These are phyloP conservation scores for Amiota mariae DNA, from an alignment of 2,888 invertebrate species.

Conservation along the genomic window DNA sequence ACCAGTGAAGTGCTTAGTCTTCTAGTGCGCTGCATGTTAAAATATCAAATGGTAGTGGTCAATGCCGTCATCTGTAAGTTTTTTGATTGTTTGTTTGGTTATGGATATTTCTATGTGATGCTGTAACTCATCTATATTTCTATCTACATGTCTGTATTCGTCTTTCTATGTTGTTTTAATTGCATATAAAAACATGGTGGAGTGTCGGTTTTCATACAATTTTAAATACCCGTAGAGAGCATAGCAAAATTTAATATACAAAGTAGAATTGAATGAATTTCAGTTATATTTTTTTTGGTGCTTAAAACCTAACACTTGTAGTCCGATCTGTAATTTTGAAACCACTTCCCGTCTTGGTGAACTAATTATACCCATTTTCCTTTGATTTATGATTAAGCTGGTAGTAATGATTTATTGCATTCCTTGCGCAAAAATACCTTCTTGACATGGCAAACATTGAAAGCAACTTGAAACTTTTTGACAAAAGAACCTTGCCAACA, in stretches of 20 bases:
- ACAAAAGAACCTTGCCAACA: not conserved
- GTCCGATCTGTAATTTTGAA: not conserved
- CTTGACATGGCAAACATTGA: not conserved
- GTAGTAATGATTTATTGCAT: not conserved
- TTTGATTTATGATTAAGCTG: no score
- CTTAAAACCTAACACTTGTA: no score
- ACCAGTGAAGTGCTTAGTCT: not conserved
- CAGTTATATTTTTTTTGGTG: no score
- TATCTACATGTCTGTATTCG: not conserved
- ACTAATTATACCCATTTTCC: not conserved
- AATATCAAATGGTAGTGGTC: not conserved
- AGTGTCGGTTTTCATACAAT: no score
- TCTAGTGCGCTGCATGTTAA: no score
- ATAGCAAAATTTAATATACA: no score
- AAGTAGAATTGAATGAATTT: no score
- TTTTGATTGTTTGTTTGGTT: not conserved
- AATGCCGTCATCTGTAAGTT: not conserved
- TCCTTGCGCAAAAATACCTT: constrained; percentile 6
- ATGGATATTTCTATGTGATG: not conserved
- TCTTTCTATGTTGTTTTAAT: no score
- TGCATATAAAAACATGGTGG: no score
- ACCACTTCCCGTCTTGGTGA: constrained; percentile 6
- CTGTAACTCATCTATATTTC: not conserved
- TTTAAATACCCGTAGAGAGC: no score
- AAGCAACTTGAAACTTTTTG: constrained; percentile 1